Conservation (phyloP, 2,888 invertebrate species). For the Andricus curvator region DNA sequence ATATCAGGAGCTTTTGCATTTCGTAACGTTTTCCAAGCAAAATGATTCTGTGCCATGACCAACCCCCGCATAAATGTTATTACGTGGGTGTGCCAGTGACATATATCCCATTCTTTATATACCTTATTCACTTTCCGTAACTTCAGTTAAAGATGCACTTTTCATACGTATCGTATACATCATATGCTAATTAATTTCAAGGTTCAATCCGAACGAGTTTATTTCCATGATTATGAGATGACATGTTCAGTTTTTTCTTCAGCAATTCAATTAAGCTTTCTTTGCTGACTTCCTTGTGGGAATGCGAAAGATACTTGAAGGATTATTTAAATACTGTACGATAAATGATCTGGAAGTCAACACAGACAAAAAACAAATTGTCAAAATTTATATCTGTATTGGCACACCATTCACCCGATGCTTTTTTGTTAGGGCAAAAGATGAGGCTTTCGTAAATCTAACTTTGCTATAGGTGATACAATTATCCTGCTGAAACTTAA, state of each 20-base stretch:
- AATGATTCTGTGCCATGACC: constrained; percentile 13
- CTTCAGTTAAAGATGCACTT: constrained; percentile 18
- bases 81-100: constrained; percentile 32
- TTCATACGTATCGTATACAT: constrained; percentile 26
- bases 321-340: too few relatives aligned
- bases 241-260: not conserved
- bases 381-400: too few relatives aligned
- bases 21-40: constrained; percentile 27
- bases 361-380: too few relatives aligned
- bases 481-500: too few relatives aligned
- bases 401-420: too few relatives aligned
- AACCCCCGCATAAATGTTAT: constrained; percentile 25
- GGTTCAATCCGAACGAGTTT: not conserved
- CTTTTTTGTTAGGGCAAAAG: too few relatives aligned
- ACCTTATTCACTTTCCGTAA: constrained; percentile 34
- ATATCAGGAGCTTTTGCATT: not conserved
- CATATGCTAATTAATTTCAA: constrained; percentile 35
- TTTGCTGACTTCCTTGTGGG: too few relatives aligned
- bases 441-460: too few relatives aligned
- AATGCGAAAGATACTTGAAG: too few relatives aligned
- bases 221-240: not conserved
- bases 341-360: too few relatives aligned
- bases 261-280: too few relatives aligned
- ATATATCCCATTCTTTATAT: constrained; percentile 25
- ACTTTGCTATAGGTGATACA: too few relatives aligned